Evolutionary conservation across 2,888 invertebrate genomes (phyloP), one percentile per base, ranked within the genome.

Genomic region (Philaethria dido): DNA sequence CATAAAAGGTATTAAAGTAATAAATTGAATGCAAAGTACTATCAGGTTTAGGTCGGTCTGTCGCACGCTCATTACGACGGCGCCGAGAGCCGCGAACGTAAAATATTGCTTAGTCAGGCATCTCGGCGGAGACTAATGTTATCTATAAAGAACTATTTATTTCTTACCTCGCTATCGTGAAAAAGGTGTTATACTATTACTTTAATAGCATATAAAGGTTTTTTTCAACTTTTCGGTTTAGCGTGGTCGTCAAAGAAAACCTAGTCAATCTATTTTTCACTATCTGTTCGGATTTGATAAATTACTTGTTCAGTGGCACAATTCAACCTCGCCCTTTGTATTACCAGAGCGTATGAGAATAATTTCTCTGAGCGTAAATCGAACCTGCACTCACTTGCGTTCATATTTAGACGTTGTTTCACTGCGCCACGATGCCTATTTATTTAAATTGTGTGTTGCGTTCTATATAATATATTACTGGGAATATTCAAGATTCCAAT

Each of bases 51-150:
- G 6, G 44, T 16, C 16, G 44, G 50, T 29, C 50, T 13, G 22
- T 22, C 29, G 22, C 8, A 2, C 2, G 14, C 48, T 25, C 22
- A 8, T 50, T 25, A 50, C 48, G 14, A n/a, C 29, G 50, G 50
- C 50, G 50, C 50, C 50, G 50, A 29, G 50, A 9, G 52, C 16
- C 33, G 54, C 20, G 36, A 11, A 20, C 36, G 14, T 55, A 54
- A 33, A 18, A 16, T 13, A 33, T 18, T 16, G 52, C 33, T 11
- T 16, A 16, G 33, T 29, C 20, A 14, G 36, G n/a, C 52, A 6
- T 29, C 33, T 22, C 52, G 52, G 11, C 52, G 52, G 29, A 16
- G 33, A 52, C 52, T 52, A 52, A 52, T 52, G 16, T 52, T 16
- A 52, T 36, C 36, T 20, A 20, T 36, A 18, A 14, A 29, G 2